Evolutionary conservation across 92 coral and sea anemone genomes (phyloP).

Genomic region (Hydrozoanthus gracilis): DNA sequence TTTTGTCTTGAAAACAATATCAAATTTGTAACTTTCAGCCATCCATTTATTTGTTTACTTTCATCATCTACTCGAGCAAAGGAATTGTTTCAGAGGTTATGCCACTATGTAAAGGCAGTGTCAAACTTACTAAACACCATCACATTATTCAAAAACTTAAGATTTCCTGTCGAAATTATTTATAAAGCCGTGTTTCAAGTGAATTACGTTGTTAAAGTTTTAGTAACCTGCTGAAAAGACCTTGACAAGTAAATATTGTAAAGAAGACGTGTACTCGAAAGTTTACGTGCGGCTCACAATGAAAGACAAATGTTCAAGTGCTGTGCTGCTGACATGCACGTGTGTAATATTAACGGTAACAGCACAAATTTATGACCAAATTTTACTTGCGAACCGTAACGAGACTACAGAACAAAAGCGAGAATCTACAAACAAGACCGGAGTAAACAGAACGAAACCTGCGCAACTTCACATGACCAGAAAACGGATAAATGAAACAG

Average conservation of each 20-base stretch:
- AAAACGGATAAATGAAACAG: background rate
- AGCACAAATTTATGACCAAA: slow-evolving; percentile 40
- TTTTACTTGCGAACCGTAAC: background rate
- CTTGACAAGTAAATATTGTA: background rate
- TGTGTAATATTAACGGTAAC: background rate
- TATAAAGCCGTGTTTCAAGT: no score
- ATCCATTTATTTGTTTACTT: no score
- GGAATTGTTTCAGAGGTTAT: no score
- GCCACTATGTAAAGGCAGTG: no score
- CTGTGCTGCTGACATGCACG: slow-evolving; percentile 1
- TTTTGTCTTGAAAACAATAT: no score
- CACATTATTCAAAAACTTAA: no score
- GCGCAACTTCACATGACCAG: background rate
- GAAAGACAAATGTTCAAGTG: slow-evolving; percentile 7
- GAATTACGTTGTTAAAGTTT: background rate
- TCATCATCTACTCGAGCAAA: no score
- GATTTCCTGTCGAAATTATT: no score
- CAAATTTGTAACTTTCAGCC: no score
- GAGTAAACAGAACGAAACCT: background rate
- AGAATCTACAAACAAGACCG: background rate
- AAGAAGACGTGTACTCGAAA: background rate
- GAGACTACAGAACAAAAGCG: background rate
- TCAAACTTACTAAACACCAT: no score
- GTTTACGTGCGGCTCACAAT: background rate
- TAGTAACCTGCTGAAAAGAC: background rate